Evolutionary conservation across 2,113 vertebrate genomes (phyloP).

Genomic region (Eupsittula cactorum): DNA sequence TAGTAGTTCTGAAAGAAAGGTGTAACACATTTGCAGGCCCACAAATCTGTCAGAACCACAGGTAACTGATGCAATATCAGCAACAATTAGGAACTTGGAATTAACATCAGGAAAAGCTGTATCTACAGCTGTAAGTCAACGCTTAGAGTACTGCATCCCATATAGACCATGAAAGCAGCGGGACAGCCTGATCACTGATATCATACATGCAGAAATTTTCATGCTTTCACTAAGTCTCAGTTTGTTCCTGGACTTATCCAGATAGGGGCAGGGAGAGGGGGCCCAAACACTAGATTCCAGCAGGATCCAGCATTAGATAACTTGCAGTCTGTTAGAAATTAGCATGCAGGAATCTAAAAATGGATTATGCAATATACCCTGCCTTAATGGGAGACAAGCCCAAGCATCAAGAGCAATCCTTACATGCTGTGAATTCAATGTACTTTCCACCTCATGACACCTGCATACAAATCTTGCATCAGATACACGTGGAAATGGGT

Average conservation of each 20-base stretch:
- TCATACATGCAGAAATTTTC: background rate
- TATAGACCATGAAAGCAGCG: background rate
- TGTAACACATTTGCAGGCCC: background rate
- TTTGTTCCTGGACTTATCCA: background rate
- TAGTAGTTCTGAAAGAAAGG: background rate
- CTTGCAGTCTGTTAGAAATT: background rate
- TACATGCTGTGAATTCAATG: background rate
- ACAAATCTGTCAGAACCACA: background rate
- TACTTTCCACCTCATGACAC: constrained; percentile 21
- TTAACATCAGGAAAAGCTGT: background rate
- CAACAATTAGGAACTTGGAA: background rate
- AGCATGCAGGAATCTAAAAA: constrained; percentile 4
- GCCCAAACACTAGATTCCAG: background rate
- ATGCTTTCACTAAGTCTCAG: background rate
- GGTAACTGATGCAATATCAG: background rate
- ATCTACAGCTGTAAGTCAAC: background rate
- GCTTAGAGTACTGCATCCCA: background rate
- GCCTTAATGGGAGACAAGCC: constrained; percentile 38
- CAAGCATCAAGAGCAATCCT: background rate
- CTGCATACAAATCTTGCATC: constrained; percentile 12
- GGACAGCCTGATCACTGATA: background rate
- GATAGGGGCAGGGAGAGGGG: background rate
- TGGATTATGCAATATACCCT: constrained; percentile 46
- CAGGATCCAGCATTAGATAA: background rate
- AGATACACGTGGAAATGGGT: background rate